Evolutionary conservation across 1,140 invertebrate genomes (phyloP), one percentile per base, ranked within the genome.

Genomic region (Psilanteris sp.): DNA sequence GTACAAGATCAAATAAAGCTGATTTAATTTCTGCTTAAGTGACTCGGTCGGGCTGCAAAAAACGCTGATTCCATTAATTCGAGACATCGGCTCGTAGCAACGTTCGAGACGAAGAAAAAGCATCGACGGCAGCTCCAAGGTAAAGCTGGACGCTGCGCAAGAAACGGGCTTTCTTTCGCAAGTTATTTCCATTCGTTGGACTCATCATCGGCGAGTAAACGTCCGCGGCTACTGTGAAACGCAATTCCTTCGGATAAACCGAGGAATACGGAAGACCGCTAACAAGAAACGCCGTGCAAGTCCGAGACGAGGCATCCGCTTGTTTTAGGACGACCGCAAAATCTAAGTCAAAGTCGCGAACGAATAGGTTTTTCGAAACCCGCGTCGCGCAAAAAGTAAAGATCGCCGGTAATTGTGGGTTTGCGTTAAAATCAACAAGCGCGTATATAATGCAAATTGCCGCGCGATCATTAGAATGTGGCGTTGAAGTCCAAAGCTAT

Each of bases 21-120:
- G 46, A 61, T 54, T 61, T 61, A 71, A 71, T 46, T 44, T 24
- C 66, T 29, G 44, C 54, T 61, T 71, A 61, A 68, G 32, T 68
- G 57, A 57, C 64, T 37, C 24, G 24, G 36, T 39, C 11, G 32
- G 18, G 9, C 22, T 13, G 34, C 44, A 70, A 70, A 70, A 70
- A 70, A 20, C 27, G 39, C 29, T 52, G 54, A 70, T 59, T 70
- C 44, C 66, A 70, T 70, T 70, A 70, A 52, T 20, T 32, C 10
- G 26, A 32, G 20, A 20, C 54, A 57, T 34, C 29, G 16, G 15
- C 37, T 46, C 44, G 39, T 31, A 36, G 43, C 24, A 39, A 24
- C 7, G 4, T 8, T 7, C 14, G 29, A 41, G 41, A 37, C 54
- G 10, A 2, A 6, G 34, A 70, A 59, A 52, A 70, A 70, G 36